Conservation (phyloP, 2,888 invertebrate genomes). For the Adelognathus sp. region DNA sequence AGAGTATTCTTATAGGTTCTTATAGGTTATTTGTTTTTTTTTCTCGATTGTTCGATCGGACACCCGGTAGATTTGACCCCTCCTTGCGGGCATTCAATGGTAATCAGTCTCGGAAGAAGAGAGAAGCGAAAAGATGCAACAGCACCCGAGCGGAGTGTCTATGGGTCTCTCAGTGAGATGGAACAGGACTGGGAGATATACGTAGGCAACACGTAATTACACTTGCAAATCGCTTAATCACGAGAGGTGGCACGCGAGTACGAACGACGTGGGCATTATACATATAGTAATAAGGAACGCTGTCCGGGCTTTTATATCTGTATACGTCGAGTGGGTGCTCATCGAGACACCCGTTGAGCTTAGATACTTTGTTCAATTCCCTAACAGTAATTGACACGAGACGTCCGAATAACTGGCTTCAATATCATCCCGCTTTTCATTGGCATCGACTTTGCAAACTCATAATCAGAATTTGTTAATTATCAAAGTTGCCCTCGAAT, state of each 20-base stretch:
- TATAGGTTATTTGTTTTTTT: not conserved
- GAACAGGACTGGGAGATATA: constrained; percentile 15
- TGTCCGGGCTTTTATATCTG: not conserved
- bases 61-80: not conserved
- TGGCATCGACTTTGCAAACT: not conserved
- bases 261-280: constrained; percentile 13
- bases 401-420: constrained; percentile 10
- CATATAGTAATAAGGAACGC: not conserved
- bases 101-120: constrained; percentile 28
- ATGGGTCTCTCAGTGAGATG: not conserved
- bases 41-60: not conserved
- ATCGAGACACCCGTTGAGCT: constrained; percentile 7
- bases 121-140: constrained; percentile 3
- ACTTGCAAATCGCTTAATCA: constrained; percentile 43
- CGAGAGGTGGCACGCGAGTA: constrained; percentile 18
- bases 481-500: not conserved
- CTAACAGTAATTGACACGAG: constrained; percentile 12
- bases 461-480: not conserved
- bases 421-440: not conserved
- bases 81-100: constrained; percentile 6
- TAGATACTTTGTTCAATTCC: not conserved
- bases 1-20: too few species aligned
- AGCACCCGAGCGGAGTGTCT: constrained; percentile 7
- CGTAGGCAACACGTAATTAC: constrained; percentile 38
- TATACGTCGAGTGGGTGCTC: not conserved